Evolutionary conservation across 2,797 vertebrate genomes (phyloP).

Genomic region (Sebastes elongatus): DNA sequence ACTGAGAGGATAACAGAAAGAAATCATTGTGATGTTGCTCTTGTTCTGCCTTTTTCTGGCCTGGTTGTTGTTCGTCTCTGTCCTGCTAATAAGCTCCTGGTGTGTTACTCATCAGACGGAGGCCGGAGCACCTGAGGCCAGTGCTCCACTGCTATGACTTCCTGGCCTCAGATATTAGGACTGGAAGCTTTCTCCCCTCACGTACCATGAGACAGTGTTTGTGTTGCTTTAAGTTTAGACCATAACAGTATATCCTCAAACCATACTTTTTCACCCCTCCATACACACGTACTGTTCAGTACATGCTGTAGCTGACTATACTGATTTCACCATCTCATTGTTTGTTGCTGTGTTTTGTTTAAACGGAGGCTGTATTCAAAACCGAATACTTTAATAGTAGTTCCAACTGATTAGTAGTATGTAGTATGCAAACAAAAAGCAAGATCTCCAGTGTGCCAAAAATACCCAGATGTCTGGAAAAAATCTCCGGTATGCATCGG

Average conservation of each 20-base stretch:
- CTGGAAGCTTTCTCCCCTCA: conserved; percentile 1
- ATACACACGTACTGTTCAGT: not conserved
- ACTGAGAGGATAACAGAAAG: conserved; percentile 12
- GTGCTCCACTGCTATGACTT: conserved; percentile 17
- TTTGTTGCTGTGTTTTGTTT: not conserved
- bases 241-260: not conserved
- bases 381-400: too few relatives aligned
- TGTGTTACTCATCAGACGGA: conserved; percentile 33
- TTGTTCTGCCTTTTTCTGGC: conserved; percentile 7
- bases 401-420: too few relatives aligned
- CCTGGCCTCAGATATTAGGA: conserved; percentile 18
- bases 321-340: not conserved
- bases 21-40: conserved; percentile 13
- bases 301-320: not conserved
- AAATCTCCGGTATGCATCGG: rapidly evolving
- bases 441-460: too few relatives aligned
- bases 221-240: conserved; percentile 1
- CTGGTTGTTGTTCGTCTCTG: conserved; percentile 44
- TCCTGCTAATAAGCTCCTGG: conserved; percentile 50
- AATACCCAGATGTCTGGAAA: too few relatives aligned
- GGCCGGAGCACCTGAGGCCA: conserved; percentile 39
- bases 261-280: not conserved
- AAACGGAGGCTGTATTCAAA: not conserved
- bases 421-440: too few relatives aligned
- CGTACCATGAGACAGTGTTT: not conserved